These are phyloP conservation scores for Cartodere bifasciata DNA, from an alignment of 2,888 invertebrate genomes.

Conservation along the genomic window DNA sequence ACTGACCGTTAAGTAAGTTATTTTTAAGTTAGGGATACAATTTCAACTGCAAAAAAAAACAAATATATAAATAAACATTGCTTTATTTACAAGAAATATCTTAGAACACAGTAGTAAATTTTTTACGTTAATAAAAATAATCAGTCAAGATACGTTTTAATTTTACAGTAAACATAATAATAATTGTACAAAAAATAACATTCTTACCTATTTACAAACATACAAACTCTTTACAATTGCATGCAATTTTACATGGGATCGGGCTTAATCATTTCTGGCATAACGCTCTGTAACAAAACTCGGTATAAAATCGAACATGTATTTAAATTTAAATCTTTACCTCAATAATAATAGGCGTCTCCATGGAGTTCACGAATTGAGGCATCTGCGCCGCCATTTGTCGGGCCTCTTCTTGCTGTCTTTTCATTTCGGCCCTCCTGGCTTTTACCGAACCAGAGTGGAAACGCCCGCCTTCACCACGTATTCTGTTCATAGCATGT, in stretches of 20 bases:
- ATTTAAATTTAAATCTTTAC: conserved; percentile 19
- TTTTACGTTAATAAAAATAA: too few relatives aligned
- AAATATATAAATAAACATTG: too few relatives aligned
- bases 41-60: too few relatives aligned
- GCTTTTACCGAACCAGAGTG: conserved; percentile 54
- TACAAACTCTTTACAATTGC: too few relatives aligned
- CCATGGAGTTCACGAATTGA: conserved; percentile 28
- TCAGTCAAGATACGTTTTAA: too few relatives aligned
- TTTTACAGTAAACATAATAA: too few relatives aligned
- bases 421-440: conserved; percentile 24
- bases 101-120: too few relatives aligned
- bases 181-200: too few relatives aligned
- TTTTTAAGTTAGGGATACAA: too few relatives aligned
- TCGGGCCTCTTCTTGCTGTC: conserved; percentile 20
- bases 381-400: conserved; percentile 29
- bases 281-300: conserved; percentile 23
- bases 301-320: conserved; percentile 2
- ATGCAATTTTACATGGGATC: conserved; percentile 26
- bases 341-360: conserved; percentile 32
- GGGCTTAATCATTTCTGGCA: conserved; percentile 26
- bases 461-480: conserved; percentile 94
- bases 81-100: too few relatives aligned
- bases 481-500: conserved; percentile 93
- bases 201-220: too few relatives aligned
- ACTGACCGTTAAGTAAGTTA: too few relatives aligned